Conservation (phyloP, 1,140 invertebrate genomes). For the Microplitis demolitor region DNA sequence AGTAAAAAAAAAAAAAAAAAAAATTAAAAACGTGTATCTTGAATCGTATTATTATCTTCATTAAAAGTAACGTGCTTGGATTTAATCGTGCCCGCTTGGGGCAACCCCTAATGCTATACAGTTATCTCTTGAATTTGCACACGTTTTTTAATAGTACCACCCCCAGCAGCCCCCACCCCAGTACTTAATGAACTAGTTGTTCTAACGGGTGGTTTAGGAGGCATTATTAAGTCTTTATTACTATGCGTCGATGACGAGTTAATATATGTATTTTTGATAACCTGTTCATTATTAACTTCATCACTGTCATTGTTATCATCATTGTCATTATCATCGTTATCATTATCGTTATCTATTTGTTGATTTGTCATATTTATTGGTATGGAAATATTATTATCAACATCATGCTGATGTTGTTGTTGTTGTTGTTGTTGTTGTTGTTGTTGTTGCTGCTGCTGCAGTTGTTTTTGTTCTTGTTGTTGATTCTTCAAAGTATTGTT, state of each 20-base stretch:
- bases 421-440: slow-evolving; percentile 35
- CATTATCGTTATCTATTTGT: background rate
- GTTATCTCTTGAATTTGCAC: slow-evolving; percentile 72
- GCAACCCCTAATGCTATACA: slow-evolving; percentile 67
- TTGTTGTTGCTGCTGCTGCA: slow-evolving; percentile 30
- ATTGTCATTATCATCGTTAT: no score
- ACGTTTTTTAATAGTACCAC: slow-evolving; percentile 66
- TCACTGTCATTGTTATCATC: no score
- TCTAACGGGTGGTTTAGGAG: slow-evolving; percentile 58
- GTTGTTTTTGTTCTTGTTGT: slow-evolving; percentile 28
- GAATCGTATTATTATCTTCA: slow-evolving; percentile 46
- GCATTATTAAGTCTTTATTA: slow-evolving; percentile 28
- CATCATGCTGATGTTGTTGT: slow-evolving; percentile 7
- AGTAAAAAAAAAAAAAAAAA: slow-evolving; percentile 1
- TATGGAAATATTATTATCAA: no score
- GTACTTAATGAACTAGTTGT: slow-evolving; percentile 56
- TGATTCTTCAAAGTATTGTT: slow-evolving; percentile 46
- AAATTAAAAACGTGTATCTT: slow-evolving; percentile 49
- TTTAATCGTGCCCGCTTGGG: slow-evolving; percentile 51
- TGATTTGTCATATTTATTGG: background rate
- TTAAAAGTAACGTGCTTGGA: slow-evolving; percentile 57
- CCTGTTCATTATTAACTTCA: slow-evolving; percentile 31
- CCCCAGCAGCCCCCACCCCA: slow-evolving; percentile 46
- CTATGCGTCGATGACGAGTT: slow-evolving; percentile 41
- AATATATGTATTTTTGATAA: slow-evolving; percentile 25